Base-by-base conservation (phyloP, 2,888 invertebrate species). In the Xestia c-nigrum region DNA sequence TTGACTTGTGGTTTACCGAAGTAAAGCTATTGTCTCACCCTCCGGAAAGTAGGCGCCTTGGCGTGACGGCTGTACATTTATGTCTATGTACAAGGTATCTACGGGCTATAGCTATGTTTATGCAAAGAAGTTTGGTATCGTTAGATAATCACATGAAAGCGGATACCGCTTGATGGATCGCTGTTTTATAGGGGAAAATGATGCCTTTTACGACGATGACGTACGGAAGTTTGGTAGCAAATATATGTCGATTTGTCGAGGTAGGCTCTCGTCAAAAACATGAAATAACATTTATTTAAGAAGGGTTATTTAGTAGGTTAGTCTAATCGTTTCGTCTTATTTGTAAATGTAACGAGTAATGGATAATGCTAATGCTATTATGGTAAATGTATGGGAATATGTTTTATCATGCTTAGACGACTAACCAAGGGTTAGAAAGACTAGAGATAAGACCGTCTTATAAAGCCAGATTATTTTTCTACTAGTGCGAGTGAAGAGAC, bases 121-220 rank as follows among this genome's bases (percentile, higher is more conserved):
- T 52, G 65, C 21, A 65, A 38, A 61, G 31, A 66, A 63, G 66
- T 38, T 63, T 67, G 66, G 66, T 43, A 65, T 43, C 46, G n/a
- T 80, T 83, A 83, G 66, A 78, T 84, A 78, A 79, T 79, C 81
- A 24, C 63, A 79, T 69, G 66, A 63, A 84, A 79, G 68, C 81
- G 69, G 65, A 84, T 70, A 66, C 50, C 38, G 21, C 24, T 77
- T 80, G 55, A 83, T 79, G 73, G 73, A 70, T 73, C n/a, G 46
- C 78, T 63, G 80, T 70, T 70, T 66, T 73, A 79, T 40, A 24
- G 61, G 52, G 69, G 38, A 61, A 81, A 67, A 66, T 67, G 50
- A 10, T 82, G 43, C 46, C 52, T 76, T 82, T 71, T n/a, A 78
- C 61, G 46, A 66, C n/a, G 55, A 10, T 14, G 47, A 63, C 19